phyloP scores from a whole-genome alignment of 1,140 invertebrate genomes.

The Microplitis mediator region DNA sequence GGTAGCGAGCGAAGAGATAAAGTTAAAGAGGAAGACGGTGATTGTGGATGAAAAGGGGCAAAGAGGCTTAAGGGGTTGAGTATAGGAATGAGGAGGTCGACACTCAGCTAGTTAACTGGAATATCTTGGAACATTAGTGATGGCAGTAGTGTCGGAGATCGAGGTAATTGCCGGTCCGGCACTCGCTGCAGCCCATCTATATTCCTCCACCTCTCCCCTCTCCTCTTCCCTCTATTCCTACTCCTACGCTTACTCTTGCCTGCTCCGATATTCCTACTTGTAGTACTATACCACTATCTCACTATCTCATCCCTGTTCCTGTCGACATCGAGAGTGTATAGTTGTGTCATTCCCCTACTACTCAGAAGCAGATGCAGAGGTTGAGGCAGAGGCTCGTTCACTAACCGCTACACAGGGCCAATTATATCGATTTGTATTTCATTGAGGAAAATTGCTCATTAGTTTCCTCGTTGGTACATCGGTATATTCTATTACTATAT shows the following conservation, averaged over 20 bases:
- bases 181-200: background rate
- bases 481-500: no score
- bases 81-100: background rate
- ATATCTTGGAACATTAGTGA: conserved; percentile 13
- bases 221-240: background rate
- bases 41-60: no score
- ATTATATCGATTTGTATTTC: conserved; percentile 12
- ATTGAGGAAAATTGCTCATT: conserved; percentile 1
- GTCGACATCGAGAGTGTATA: no score
- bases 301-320: no score
- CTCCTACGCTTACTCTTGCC: no score
- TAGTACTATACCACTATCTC: no score
- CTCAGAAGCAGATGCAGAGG: no score
- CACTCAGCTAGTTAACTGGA: conserved; percentile 3
- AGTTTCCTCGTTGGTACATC: background rate
- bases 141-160: conserved; percentile 6
- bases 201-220: background rate
- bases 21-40: no score
- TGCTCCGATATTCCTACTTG: no score
- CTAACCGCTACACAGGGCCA: background rate
- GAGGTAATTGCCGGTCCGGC: conserved; percentile 6
- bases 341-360: no score
- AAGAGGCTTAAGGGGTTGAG: background rate
- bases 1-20: no score
- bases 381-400: no score